A percentile compares a stretch with the other conserved stretches of the same genome.
phyloP scores from a whole-genome alignment of 2,797 vertebrate species.

The Naso thynnoides region DNA sequence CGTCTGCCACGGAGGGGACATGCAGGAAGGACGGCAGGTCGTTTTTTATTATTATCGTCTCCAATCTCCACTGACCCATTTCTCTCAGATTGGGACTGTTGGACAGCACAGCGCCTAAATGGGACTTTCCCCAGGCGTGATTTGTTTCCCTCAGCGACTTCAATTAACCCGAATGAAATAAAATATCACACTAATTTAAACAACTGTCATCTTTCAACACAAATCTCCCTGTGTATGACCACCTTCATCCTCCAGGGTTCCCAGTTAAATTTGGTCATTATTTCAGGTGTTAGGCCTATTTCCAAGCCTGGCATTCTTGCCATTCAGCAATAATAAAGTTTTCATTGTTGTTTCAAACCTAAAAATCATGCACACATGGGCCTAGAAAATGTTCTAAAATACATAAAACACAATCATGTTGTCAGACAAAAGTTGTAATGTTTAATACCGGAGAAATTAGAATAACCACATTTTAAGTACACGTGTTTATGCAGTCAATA shows the following conservation, averaged over 20 bases:
- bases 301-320: no score
- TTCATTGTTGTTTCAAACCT: neutral
- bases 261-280: neutral
- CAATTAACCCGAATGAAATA: constrained; percentile 65
- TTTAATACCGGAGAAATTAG: neutral
- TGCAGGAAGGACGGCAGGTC: constrained; percentile 34
- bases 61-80: constrained; percentile 73
- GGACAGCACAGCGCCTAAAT: constrained; percentile 54
- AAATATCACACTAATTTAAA: constrained; percentile 41
- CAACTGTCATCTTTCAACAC: constrained; percentile 39
- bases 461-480: neutral
- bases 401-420: no score
- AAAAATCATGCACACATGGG: neutral
- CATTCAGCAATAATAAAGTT: no score
- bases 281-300: constrained; percentile 6
- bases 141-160: constrained; percentile 62
- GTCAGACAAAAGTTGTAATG: neutral
- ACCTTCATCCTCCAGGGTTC: neutral
- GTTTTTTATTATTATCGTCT: constrained; percentile 52
- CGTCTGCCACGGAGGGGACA: constrained; percentile 64
- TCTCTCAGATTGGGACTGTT: constrained; percentile 46
- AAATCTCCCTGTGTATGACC: constrained; percentile 5
- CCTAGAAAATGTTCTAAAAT: no score
- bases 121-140: constrained; percentile 63
- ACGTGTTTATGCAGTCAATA: no score